Conservation (phyloP, 1,140 invertebrate species). For the Pogonomyrmex barbatus region DNA sequence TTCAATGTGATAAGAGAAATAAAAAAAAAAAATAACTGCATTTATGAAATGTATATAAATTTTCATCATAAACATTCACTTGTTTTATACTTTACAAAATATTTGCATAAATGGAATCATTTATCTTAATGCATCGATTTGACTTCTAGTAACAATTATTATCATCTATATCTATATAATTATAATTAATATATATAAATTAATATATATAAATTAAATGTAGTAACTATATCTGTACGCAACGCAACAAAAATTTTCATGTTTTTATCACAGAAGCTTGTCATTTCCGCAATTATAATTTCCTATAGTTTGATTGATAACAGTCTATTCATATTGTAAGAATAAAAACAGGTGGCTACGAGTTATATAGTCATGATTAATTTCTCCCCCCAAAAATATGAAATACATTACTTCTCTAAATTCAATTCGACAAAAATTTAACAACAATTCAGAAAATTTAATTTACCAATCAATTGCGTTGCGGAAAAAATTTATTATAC, state of each 20-base stretch:
- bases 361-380: neutral
- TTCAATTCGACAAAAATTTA: neutral
- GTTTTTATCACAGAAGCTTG: conserved; percentile 53
- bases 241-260: conserved; percentile 1
- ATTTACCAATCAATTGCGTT: neutral
- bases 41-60: neutral
- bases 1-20: neutral
- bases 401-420: neutral
- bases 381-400: neutral
- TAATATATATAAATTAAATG: conserved; percentile 8
- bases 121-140: neutral
- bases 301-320: neutral
- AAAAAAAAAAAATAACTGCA: conserved; percentile 13
- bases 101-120: neutral
- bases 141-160: conserved; percentile 7
- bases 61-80: conserved; percentile 10
- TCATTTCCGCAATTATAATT: neutral
- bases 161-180: neutral
- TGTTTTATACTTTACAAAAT: neutral
- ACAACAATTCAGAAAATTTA: neutral
- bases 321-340: neutral
- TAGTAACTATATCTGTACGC: neutral
- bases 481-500: neutral
- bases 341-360: neutral
- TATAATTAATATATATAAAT: neutral